These are phyloP conservation scores for Melanotaenia maccullochi DNA, from an alignment of 2,797 vertebrate species.

Conservation along the genomic window DNA sequence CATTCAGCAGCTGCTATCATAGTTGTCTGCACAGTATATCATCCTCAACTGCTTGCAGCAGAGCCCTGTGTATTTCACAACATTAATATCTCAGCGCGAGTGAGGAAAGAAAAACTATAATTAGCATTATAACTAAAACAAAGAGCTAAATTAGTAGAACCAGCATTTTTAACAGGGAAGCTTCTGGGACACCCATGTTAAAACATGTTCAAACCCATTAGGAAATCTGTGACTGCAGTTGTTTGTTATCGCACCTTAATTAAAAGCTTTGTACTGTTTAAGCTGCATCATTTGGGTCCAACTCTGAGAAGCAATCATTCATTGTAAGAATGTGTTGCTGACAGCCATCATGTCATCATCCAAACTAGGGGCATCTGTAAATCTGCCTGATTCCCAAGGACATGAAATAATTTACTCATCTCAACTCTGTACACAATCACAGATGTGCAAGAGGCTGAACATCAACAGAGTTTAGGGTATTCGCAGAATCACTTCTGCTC, in stretches of 20 bases:
- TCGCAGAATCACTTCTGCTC: constrained; percentile 74
- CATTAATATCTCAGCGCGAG: constrained; percentile 27
- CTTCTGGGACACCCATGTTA: constrained; percentile 37
- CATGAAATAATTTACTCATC: constrained; percentile 70
- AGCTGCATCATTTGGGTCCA: constrained; percentile 54
- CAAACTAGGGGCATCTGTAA: constrained; percentile 67
- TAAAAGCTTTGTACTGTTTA: constrained; percentile 61
- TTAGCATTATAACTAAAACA: constrained; percentile 45
- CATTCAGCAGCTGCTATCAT: constrained; percentile 58
- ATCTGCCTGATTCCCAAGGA: constrained; percentile 70
- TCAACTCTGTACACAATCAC: constrained; percentile 66
- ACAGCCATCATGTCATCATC: constrained; percentile 52
- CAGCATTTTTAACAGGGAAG: constrained; percentile 28
- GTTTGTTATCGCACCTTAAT: constrained; percentile 72
- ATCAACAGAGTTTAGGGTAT: constrained; percentile 66
- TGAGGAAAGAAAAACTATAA: constrained; percentile 43
- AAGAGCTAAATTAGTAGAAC: constrained; percentile 33
- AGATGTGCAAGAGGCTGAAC: constrained; percentile 74
- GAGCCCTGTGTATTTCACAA: constrained; percentile 21
- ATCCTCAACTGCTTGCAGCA: constrained; percentile 29
- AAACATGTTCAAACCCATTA: constrained; percentile 66
- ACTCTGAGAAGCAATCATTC: constrained; percentile 36
- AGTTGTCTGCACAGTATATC: constrained; percentile 38
- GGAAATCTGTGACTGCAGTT: constrained; percentile 57
- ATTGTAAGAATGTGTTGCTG: constrained; percentile 43